These are phyloP conservation scores for Acanthosepion pharaonis DNA, from an alignment of 2,888 invertebrate genomes.

Conservation along the genomic window DNA sequence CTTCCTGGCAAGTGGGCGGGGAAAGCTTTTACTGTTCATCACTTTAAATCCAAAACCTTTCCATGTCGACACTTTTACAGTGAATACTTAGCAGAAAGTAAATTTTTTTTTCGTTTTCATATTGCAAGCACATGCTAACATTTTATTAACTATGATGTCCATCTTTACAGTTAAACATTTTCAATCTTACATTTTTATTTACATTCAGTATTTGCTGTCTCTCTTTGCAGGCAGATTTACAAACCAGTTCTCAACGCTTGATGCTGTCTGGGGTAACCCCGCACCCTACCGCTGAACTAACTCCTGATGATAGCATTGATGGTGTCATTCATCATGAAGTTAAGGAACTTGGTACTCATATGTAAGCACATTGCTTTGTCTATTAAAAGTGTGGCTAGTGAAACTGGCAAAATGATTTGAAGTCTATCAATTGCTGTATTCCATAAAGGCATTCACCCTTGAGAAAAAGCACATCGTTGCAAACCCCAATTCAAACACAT, in stretches of 20 bases:
- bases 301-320: constrained; percentile 89
- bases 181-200: background rate
- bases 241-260: constrained; percentile 91
- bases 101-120: background rate
- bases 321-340: constrained; percentile 98
- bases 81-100: background rate
- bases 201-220: background rate
- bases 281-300: constrained; percentile 79
- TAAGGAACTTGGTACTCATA: constrained; percentile 98
- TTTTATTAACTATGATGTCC: background rate
- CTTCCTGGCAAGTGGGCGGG: background rate
- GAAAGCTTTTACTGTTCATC: background rate
- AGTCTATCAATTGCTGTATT: too few relatives aligned
- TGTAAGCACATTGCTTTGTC: constrained; percentile 79
- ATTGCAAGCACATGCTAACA: background rate
- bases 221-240: constrained; percentile 85
- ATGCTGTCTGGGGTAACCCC: constrained; percentile 80
- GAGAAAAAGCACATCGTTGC: too few relatives aligned
- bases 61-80: background rate
- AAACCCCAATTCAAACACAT: too few relatives aligned
- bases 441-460: too few relatives aligned
- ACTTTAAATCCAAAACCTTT: background rate
- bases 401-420: too few relatives aligned
- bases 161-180: background rate
- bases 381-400: too few relatives aligned